Evolutionary conservation across 2,113 vertebrate genomes (phyloP), one percentile per base, ranked within the genome.

Genomic region (Antennarius striatus): DNA sequence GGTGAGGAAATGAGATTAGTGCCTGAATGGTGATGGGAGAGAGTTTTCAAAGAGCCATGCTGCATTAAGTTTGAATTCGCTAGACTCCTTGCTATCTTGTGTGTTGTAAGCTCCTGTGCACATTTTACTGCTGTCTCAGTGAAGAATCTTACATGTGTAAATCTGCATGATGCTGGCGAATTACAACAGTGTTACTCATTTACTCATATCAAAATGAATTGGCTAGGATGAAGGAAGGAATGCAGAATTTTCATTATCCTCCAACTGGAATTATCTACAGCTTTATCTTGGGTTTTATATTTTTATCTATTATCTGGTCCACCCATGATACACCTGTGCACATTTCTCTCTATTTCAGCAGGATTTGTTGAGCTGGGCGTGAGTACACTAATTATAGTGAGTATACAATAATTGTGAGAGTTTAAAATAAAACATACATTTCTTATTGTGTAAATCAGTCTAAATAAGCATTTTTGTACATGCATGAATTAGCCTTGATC

Each of bases 1-100:
- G 70, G 84, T 81, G 79, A 80, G 88, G 90, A 92, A 93, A 93
- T 89, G 85, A 94, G 93, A 94, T 94, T 92, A 93, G 92, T 91
- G 81, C 76, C 84, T 92, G 90, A 91, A 91, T 92, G 89, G 91
- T 90, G 86, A 90, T 92, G 90, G 91, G 90, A 87, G 86, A 86
- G 90, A 86, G 84, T 90, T 91, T 90, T 91, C 83, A 89, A 87
- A 90, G 80, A 89, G 88, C 71, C 82, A 79, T 84, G 80, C 77
- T 90, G 84, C 83, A 86, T 90, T 88, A 86, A 73, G 82, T 84
- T 81, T 86, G 72, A 82, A 85, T 88, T 77, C 59, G 52, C 78
- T 54, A 71, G 75, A 73, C 81, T 66, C 82, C 79, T 73, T 73
- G 86, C 79, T 77, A 79, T 82, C 71, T 82, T 68, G 75, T 63